Base-by-base conservation (phyloP, 2,888 invertebrate species). In the Zaprionus lineosus region DNA sequence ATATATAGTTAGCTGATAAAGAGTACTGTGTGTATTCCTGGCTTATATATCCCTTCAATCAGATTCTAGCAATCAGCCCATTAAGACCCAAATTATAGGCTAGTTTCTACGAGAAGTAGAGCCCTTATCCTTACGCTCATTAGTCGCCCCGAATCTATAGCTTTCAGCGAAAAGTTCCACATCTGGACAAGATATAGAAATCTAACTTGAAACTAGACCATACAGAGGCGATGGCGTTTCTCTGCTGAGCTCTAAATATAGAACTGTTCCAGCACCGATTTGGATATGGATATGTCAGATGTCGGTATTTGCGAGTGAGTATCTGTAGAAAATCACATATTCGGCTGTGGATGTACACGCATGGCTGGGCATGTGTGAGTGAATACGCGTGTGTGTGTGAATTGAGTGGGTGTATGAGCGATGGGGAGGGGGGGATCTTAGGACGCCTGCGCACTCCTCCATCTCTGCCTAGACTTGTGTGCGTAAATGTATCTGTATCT, bases 191-290 rank as follows among this genome's bases (percentile, higher is more conserved):
- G n/a, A n/a, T n/a, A n/a, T n/a, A 29, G 15, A 41, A 12, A 14
- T 28, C 28, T 28, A 19, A 19, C 14, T 47, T 33, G 69, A 52
- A 65, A 68, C 29, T 60, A 68, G 47, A 68, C 9, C 69, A 61
- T 6, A 29, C 33, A n/a, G 7, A 15, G 16, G 9, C 11, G 3
- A 19, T 19, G 29, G 41, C 41, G 65, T 44, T 37, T 41, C 36
- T 46, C 3, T 36, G 46, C 41, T 48, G 36, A 31, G 14, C 7
- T 43, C 72, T 72, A 68, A 53, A 47, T 59, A 34, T 68, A 66
- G 72, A 65, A 46, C 36, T 53, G 41, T 72, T 68, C 67, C 67
- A 68, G 67, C 67, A 59, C 52, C 50, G 41, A 72, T 68, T 65
- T 71, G 58, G 46, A 46, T 43, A 53, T 71, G 58, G 46, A 46